Evolutionary conservation across 2,888 invertebrate species (phyloP).

Genomic region (Therioaphis trifolii): DNA sequence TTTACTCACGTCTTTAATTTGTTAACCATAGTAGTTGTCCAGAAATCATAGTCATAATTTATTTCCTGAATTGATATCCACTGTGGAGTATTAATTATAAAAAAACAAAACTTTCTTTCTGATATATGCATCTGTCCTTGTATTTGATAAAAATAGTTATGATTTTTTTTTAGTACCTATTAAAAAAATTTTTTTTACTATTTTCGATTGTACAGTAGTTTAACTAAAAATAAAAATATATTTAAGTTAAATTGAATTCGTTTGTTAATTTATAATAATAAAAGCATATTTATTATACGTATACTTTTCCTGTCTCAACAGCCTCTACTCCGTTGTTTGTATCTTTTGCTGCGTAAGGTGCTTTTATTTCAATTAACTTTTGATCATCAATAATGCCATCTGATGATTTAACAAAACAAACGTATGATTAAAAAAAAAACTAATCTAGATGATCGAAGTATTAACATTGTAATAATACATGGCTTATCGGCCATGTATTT

Average conservation of each 20-base stretch:
- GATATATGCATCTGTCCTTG: not conserved
- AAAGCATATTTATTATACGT: not conserved
- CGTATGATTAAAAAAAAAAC: too few relatives aligned
- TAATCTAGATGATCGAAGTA: too few relatives aligned
- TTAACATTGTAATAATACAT: too few relatives aligned
- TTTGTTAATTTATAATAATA: not conserved
- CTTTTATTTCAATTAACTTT: slow-evolving; percentile 16
- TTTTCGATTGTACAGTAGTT: slow-evolving; percentile 2
- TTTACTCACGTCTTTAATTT: not conserved
- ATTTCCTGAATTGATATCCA: not conserved
- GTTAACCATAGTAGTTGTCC: not conserved
- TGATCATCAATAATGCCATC: slow-evolving; percentile 16
- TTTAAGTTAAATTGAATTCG: too few relatives aligned
- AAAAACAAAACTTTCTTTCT: not conserved
- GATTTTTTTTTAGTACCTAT: not conserved
- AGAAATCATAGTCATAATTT: not conserved
- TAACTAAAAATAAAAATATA: not conserved
- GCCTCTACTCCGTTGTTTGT: not conserved
- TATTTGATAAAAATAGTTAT: not conserved
- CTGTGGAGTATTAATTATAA: not conserved
- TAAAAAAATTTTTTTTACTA: not conserved
- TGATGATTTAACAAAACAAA: not conserved
- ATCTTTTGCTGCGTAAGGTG: slow-evolving; percentile 9
- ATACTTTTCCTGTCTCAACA: slow-evolving; percentile 1
- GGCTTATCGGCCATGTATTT: too few relatives aligned